Percentiles rank a stretch among this genome's conserved stretches.
Evolutionary conservation across 2,113 vertebrate species (phyloP).

Genomic region (Clarias magur): DNA sequence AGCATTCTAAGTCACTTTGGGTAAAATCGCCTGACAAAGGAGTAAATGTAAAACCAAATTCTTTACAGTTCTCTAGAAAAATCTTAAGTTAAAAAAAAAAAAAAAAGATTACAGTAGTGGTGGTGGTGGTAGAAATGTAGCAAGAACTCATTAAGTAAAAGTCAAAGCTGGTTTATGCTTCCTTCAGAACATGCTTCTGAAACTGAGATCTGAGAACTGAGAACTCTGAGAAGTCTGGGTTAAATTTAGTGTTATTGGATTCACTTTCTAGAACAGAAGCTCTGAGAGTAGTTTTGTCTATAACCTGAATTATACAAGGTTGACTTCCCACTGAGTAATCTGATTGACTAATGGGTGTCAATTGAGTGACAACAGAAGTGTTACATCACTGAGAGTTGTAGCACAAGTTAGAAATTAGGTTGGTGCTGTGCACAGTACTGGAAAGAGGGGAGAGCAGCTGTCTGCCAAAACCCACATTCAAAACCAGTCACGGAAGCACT

Average conservation of each 20-base stretch:
- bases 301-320: background rate
- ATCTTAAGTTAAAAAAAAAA: background rate
- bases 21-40: background rate
- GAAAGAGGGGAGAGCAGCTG: no score
- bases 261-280: background rate
- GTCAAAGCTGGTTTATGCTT: constrained; percentile 24
- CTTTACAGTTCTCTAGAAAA: constrained; percentile 1
- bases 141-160: constrained; percentile 3
- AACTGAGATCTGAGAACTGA: background rate
- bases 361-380: no score
- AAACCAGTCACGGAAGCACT: no score
- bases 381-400: no score
- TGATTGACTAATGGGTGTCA: no score
- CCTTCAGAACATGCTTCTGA: constrained; percentile 2
- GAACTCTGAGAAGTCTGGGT: background rate
- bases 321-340: no score
- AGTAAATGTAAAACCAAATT: background rate
- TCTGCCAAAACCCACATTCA: no score
- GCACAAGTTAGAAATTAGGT: no score
- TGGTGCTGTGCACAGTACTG: no score
- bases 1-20: background rate
- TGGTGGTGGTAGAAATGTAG: constrained; percentile 6
- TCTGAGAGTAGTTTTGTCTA: background rate
- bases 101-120: background rate
- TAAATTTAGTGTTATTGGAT: background rate